Conservation (phyloP, 2,113 vertebrate species). For the Pseudonaja textilis region DNA sequence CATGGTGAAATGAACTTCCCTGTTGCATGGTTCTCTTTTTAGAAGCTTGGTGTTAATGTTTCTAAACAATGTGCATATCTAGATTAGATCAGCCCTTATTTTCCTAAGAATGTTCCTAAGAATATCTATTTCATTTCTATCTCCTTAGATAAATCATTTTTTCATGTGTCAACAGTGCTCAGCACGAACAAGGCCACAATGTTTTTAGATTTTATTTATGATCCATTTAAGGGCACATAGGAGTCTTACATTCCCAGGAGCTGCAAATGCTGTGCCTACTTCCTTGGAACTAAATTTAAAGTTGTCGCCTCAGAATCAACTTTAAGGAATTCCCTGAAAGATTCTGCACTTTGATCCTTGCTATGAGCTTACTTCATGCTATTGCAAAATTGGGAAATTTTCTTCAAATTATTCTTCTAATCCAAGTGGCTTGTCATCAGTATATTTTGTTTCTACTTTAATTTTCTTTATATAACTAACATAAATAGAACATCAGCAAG, state of each 20-base stretch:
- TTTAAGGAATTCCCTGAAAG: neutral
- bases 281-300: neutral
- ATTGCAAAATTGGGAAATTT: slow-evolving; percentile 8
- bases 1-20: slow-evolving; percentile 31
- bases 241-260: neutral
- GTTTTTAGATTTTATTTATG: slow-evolving; percentile 13
- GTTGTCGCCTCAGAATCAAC: neutral
- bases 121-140: slow-evolving; percentile 16
- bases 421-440: neutral
- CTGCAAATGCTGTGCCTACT: neutral
- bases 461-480: slow-evolving; percentile 5
- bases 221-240: neutral
- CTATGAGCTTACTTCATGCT: neutral
- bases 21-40: neutral
- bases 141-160: slow-evolving; percentile 4
- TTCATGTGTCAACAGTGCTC: neutral
- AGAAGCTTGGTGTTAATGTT: neutral
- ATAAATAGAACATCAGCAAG: neutral
- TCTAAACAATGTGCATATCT: neutral
- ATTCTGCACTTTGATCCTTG: neutral
- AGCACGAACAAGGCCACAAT: neutral
- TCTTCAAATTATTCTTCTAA: slow-evolving; percentile 19
- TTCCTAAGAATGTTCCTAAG: slow-evolving; percentile 33
- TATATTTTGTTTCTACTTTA: slow-evolving; percentile 26
- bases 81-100: slow-evolving; percentile 9